Percentiles rank a stretch among this genome's conserved stretches.
phyloP scores from a whole-genome alignment of 2,888 invertebrate species.

The Pristionchus mayeri region DNA sequence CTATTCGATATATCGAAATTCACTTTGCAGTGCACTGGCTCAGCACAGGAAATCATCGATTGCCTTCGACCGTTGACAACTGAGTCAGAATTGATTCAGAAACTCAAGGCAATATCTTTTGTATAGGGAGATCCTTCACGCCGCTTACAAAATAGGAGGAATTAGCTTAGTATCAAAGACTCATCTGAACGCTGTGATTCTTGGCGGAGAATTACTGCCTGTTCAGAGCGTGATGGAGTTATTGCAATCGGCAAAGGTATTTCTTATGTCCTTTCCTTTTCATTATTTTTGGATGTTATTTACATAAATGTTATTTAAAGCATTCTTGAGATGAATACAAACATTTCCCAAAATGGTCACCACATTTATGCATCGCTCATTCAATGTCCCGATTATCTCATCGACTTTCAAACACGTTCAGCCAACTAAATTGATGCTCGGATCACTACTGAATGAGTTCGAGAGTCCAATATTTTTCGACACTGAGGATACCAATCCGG shows the following conservation, averaged over 20 bases:
- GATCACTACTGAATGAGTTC: neutral
- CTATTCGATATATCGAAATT: too few relatives aligned
- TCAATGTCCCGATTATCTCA: too few relatives aligned
- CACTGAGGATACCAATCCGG: too few relatives aligned
- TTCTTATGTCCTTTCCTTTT: too few relatives aligned
- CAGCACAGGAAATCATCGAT: neutral
- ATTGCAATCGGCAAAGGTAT: neutral
- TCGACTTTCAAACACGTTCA: too few relatives aligned
- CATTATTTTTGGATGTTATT: too few relatives aligned
- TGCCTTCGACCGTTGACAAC: neutral
- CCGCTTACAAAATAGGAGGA: neutral
- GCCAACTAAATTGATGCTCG: neutral
- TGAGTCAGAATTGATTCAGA: neutral
- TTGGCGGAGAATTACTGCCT: slow-evolving; percentile 15
- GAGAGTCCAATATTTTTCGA: too few relatives aligned
- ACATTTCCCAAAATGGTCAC: too few relatives aligned
- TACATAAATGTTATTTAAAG: too few relatives aligned
- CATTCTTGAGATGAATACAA: too few relatives aligned
- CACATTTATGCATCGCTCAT: too few relatives aligned
- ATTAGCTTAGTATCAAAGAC: neutral
- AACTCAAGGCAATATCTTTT: neutral
- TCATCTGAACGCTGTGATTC: neutral
- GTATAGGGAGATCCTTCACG: neutral
- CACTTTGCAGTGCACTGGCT: neutral
- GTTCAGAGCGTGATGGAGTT: neutral